These are phyloP conservation scores for Rana temporaria DNA, from an alignment of 2,113 vertebrate species.

Conservation along the genomic window DNA sequence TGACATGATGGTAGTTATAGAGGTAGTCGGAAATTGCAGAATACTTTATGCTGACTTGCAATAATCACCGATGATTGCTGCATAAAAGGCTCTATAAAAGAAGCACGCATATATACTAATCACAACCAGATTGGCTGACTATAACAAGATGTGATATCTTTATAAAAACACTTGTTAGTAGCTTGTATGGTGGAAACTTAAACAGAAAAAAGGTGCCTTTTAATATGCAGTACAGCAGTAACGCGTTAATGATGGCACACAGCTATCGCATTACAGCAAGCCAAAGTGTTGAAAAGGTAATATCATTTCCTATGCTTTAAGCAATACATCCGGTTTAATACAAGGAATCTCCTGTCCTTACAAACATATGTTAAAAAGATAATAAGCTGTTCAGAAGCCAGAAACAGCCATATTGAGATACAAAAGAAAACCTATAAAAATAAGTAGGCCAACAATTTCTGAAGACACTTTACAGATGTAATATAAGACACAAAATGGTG, in stretches of 20 bases:
- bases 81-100: neutral
- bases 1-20: conserved; percentile 31
- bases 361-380: conserved; percentile 47
- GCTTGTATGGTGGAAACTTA: neutral
- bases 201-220: conserved; percentile 1
- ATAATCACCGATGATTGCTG: conserved; percentile 3
- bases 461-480: conserved; percentile 40
- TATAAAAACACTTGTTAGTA: neutral
- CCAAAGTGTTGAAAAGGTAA: conserved; percentile 19
- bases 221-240: neutral
- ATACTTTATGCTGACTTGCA: conserved; percentile 10
- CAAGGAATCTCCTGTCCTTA: conserved; percentile 19
- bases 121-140: conserved; percentile 5
- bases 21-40: conserved; percentile 1
- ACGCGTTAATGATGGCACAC: conserved; percentile 18
- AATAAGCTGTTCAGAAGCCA: conserved; percentile 27
- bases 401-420: conserved; percentile 8
- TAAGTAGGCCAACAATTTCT: conserved; percentile 14
- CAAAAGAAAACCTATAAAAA: conserved; percentile 42
- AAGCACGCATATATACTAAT: neutral
- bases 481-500: conserved; percentile 45
- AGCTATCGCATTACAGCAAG: conserved; percentile 30
- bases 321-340: conserved; percentile 14
- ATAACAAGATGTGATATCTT: conserved; percentile 19
- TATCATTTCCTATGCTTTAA: conserved; percentile 37